Evolutionary conservation across 1,140 invertebrate species (phyloP).

Genomic region (Acromyrmex charruanus): DNA sequence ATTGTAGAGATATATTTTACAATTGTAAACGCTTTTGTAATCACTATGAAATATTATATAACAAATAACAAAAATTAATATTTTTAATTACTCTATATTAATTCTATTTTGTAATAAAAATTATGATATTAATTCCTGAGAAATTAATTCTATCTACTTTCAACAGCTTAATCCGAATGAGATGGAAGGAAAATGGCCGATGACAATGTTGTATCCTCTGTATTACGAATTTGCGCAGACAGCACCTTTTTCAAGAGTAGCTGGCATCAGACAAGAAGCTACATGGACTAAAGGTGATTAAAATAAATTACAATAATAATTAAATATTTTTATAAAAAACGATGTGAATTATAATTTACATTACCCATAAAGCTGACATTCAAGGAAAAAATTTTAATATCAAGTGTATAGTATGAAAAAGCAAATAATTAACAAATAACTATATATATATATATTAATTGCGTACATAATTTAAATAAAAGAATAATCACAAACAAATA

Average conservation of each 20-base stretch:
- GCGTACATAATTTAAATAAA: not conserved
- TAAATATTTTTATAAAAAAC: not conserved
- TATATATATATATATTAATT: too few relatives aligned
- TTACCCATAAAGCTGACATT: not conserved
- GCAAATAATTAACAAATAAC: not conserved
- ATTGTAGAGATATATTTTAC: not conserved
- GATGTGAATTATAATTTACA: not conserved
- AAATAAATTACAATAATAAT: constrained; percentile 16
- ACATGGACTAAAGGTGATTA: constrained; percentile 88
- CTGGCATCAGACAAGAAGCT: constrained; percentile 91
- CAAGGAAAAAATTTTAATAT: not conserved
- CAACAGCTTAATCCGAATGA: constrained; percentile 89
- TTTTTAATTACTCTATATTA: not conserved
- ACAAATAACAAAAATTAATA: not conserved
- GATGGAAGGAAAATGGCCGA: constrained; percentile 91
- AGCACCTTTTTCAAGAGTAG: constrained; percentile 90
- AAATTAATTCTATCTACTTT: constrained; percentile 1
- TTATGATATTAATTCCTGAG: not conserved
- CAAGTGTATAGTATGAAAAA: not conserved
- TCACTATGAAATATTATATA: not conserved
- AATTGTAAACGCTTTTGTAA: not conserved
- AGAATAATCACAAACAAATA: not conserved
- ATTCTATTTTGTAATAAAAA: not conserved
- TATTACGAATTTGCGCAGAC: constrained; percentile 92
- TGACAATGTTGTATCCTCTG: constrained; percentile 91